phyloP scores from a whole-genome alignment of 2,797 vertebrate species.

The Spondyliosoma cantharus region DNA sequence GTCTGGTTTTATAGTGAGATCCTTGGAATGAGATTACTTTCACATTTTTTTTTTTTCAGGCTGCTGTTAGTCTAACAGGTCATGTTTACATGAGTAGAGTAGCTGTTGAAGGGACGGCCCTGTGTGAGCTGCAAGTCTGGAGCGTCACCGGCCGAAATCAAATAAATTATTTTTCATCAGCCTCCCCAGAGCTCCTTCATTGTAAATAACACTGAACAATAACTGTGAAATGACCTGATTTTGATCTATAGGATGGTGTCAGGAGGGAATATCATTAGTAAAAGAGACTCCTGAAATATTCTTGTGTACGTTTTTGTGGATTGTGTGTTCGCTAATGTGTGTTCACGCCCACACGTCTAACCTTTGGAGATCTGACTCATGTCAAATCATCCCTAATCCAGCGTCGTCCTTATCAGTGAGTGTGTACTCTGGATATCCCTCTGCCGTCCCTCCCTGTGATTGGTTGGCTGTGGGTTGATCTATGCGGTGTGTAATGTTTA shows the following conservation, averaged over 20 bases:
- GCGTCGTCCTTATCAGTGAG: constrained; percentile 61
- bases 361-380: constrained; percentile 53
- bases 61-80: constrained; percentile 77
- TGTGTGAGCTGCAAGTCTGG: constrained; percentile 34
- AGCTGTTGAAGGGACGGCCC: constrained; percentile 56
- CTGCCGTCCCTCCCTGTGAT: constrained; percentile 46
- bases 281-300: not conserved
- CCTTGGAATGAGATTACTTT: constrained; percentile 70
- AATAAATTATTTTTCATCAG: constrained; percentile 21
- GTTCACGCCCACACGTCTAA: constrained; percentile 42
- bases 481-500: constrained; percentile 64
- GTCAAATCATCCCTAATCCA: constrained; percentile 59
- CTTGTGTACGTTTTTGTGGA: not conserved
- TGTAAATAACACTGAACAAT: not conserved
- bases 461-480: constrained; percentile 51
- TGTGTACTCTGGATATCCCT: constrained; percentile 57
- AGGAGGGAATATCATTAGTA: not conserved
- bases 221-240: not conserved
- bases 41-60: constrained; percentile 43
- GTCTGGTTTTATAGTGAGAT: constrained; percentile 68
- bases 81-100: constrained; percentile 78
- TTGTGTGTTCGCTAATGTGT: constrained; percentile 27
- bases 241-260: not conserved
- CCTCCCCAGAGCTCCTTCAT: constrained; percentile 9
- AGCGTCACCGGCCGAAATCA: constrained; percentile 28